A percentile compares a stretch with the other conserved stretches of the same genome.
These are phyloP conservation scores for Oreochromis tanganicae DNA, from an alignment of 2,113 vertebrate species.

Conservation along the genomic window DNA sequence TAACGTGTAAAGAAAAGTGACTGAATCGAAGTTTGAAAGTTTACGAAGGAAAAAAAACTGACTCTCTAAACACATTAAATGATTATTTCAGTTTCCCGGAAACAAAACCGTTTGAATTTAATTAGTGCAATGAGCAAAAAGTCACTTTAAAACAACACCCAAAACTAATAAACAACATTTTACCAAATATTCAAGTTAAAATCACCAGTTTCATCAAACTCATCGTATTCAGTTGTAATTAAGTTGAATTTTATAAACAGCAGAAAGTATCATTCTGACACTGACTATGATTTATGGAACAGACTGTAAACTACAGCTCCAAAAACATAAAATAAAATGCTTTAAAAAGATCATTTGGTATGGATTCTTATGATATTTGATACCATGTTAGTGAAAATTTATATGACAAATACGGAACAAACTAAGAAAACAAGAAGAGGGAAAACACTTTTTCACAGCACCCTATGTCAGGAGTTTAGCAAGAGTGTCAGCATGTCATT, in stretches of 20 bases:
- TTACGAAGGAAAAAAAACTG: background rate
- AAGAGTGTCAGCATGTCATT: background rate
- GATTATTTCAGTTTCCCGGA: background rate
- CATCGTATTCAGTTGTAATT: accelerated
- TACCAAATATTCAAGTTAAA: background rate
- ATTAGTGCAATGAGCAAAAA: background rate
- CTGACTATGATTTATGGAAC: background rate
- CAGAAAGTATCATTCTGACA: background rate
- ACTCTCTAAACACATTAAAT: background rate
- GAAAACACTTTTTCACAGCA: background rate
- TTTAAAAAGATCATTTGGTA: background rate
- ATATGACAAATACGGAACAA: background rate
- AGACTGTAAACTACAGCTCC: background rate
- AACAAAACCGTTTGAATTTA: background rate
- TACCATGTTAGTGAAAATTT: accelerated
- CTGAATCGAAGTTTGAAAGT: background rate
- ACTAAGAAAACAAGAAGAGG: accelerated
- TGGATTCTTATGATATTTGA: background rate
- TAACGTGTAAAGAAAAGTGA: background rate
- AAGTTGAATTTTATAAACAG: background rate
- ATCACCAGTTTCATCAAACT: background rate
- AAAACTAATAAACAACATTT: background rate
- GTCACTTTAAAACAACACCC: background rate
- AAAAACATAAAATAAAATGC: background rate
- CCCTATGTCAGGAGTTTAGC: background rate